Conservation (phyloP, 2,113 vertebrate species). For the Emydura subglobosa region DNA sequence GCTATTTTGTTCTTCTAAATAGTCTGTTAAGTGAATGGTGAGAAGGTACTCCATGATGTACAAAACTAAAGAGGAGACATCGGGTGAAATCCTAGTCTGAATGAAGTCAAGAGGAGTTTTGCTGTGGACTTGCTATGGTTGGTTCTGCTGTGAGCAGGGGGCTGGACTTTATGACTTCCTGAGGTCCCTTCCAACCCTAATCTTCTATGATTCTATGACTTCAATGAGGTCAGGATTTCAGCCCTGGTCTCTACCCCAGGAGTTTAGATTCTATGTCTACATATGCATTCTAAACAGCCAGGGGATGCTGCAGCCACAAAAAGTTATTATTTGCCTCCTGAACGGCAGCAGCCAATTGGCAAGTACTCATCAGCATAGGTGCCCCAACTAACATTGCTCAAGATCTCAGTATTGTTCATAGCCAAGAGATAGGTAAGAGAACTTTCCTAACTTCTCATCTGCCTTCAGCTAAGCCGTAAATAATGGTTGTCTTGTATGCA, state of each 20-base stretch:
- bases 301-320: background rate
- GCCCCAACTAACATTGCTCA: background rate
- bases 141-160: too few species aligned
- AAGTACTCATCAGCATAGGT: background rate
- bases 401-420: fast-evolving
- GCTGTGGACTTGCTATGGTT: background rate
- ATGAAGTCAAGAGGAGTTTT: background rate
- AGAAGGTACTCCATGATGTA: background rate
- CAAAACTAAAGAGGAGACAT: background rate
- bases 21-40: background rate
- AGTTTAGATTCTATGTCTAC: background rate
- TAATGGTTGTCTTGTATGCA: background rate
- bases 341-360: background rate
- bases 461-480: background rate
- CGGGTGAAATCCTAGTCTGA: background rate
- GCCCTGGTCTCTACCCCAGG: background rate
- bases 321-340: background rate
- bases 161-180: too few species aligned
- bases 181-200: too few species aligned
- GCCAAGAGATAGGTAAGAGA: background rate
- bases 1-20: background rate
- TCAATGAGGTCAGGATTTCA: background rate
- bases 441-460: background rate
- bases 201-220: too few species aligned
- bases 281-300: background rate